Conservation (phyloP, 2,888 invertebrate genomes). For the Ormyrus labotus region DNA sequence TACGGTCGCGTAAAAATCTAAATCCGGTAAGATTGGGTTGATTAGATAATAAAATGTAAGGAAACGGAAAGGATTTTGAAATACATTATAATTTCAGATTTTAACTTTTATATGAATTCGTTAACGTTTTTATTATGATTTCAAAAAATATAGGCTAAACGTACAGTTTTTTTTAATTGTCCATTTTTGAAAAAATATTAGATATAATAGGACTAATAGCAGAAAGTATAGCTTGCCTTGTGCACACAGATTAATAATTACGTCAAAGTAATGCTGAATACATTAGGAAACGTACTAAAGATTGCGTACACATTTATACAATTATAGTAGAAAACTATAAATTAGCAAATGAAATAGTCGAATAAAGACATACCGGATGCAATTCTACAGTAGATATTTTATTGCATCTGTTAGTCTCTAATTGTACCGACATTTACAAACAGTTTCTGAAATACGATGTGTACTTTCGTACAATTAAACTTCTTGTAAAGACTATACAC, state of each 20-base stretch:
- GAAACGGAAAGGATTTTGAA: no score
- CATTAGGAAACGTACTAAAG: conserved; percentile 1
- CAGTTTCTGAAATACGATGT: background rate
- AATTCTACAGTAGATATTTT: conserved; percentile 22
- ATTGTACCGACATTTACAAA: background rate
- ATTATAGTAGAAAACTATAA: conserved; percentile 18
- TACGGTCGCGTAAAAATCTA: background rate
- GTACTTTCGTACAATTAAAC: conserved; percentile 20
- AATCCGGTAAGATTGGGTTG: background rate
- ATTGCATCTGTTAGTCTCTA: conserved; percentile 18
- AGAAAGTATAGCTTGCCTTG: no score
- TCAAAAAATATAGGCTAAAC: no score
- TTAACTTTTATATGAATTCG: no score
- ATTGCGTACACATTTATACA: background rate
- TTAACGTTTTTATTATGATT: no score
- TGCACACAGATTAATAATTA: background rate
- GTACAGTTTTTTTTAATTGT: no score
- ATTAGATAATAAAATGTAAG: conserved; percentile 7
- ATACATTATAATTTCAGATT: no score
- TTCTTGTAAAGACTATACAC: conserved; percentile 1
- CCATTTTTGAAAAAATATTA: no score
- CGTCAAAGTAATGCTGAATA: conserved; percentile 9
- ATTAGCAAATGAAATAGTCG: conserved; percentile 24
- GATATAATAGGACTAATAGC: no score
- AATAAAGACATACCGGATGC: conserved; percentile 27